Evolutionary conservation across 2,888 invertebrate species (phyloP), one percentile per base, ranked within the genome.

Genomic region (Epistrophe eligans): DNA sequence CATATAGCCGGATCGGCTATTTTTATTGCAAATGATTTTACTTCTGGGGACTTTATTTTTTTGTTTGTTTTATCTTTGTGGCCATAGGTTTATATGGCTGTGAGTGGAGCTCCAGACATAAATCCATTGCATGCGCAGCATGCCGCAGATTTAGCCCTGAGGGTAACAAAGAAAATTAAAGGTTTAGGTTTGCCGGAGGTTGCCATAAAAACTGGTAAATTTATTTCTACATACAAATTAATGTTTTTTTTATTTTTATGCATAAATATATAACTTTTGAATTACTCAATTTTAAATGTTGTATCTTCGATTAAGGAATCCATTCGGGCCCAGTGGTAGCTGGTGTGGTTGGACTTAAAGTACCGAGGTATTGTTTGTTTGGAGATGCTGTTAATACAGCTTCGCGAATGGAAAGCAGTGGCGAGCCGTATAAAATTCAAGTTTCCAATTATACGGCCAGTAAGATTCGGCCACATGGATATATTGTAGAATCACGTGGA

Each of bases 311-410:
- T 89, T 91, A 88, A 95, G 95, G 97, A 50, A 95, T 98, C 88
- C 97, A 98, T 93, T 96, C 97, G 0, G 98, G 98, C 0, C 96
- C 97, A 0, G 97, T 97, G 45, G 97, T 97, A 7, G 98, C 97
- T 0, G 98, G 98, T 0, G 96, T 98, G 28, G 96, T 98, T 0
- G 98, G 98, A 0, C 93, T 96, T 50, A 96, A 97, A 90, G 95
- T 97, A 71, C 97, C 97, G 0, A 94, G 97, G 0, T 98, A 97
- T 92, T 98, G 98, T 90, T 95, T 98, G 64, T 98, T 98, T 88
- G 98, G 98, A 0, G 98, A 98, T 91, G 97, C 98, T 0, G 97
- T 98, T 19, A 98, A 98, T 91, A 98, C 97, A 0, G 98, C 98
- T 2, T 97, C 98, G 4, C 94, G 98, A 79, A 98, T 98, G 97